phyloP scores from a whole-genome alignment of 2,888 invertebrate species.

The Cheilosia pagana region DNA sequence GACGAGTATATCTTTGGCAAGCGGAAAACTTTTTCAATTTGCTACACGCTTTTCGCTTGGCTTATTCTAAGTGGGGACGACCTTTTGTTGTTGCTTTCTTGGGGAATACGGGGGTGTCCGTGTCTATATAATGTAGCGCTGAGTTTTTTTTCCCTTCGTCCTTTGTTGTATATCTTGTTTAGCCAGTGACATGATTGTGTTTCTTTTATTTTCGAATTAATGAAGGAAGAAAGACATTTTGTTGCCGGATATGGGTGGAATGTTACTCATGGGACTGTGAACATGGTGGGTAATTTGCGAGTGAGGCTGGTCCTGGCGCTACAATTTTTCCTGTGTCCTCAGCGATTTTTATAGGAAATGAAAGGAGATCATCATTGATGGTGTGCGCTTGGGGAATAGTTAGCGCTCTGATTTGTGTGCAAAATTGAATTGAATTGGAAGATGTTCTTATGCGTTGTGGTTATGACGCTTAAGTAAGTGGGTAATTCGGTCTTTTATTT shows the following conservation, averaged over 20 bases:
- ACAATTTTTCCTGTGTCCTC: slow-evolving; percentile 4
- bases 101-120: too few relatives aligned
- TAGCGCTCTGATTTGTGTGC: slow-evolving; percentile 50
- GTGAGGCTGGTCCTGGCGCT: not conserved
- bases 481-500: too few relatives aligned
- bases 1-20: slow-evolving; percentile 21
- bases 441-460: too few relatives aligned
- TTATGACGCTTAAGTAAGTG: too few relatives aligned
- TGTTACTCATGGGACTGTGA: slow-evolving; percentile 54
- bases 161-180: slow-evolving; percentile 34
- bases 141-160: slow-evolving; percentile 29
- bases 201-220: slow-evolving; percentile 66
- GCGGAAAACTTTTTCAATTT: slow-evolving; percentile 69
- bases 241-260: slow-evolving; percentile 59
- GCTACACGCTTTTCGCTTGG: slow-evolving; percentile 58
- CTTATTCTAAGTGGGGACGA: slow-evolving; percentile 55
- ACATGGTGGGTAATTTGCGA: slow-evolving; percentile 32
- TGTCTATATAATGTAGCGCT: not conserved
- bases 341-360: slow-evolving; percentile 27
- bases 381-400: slow-evolving; percentile 11
- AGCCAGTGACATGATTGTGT: slow-evolving; percentile 44
- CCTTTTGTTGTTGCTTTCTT: slow-evolving; percentile 57
- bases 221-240: slow-evolving; percentile 57
- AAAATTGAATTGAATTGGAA: slow-evolving; percentile 41
- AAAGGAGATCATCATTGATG: slow-evolving; percentile 49